These are phyloP conservation scores for Neosalanx taihuensis DNA, from an alignment of 2,797 vertebrate species.

Conservation along the genomic window DNA sequence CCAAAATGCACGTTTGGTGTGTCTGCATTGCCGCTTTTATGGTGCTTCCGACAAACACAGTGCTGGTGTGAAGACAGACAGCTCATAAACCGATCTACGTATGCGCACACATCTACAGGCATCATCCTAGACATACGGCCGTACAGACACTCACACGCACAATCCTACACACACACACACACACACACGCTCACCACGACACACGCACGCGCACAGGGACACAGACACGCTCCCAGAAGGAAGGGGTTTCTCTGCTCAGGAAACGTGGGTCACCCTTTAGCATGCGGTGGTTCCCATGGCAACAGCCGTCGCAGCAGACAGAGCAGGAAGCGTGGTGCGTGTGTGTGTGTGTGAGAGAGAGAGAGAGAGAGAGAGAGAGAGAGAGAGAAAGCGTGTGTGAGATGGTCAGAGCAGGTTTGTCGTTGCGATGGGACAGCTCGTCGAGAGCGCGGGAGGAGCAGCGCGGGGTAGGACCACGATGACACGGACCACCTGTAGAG, in stretches of 20 bases:
- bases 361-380: background rate
- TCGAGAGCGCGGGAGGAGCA: conserved; percentile 51
- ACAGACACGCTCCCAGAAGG: conserved; percentile 31
- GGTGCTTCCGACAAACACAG: too few species aligned
- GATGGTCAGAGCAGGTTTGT: conserved; percentile 56
- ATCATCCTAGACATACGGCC: background rate
- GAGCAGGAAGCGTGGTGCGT: conserved; percentile 64
- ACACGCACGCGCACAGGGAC: background rate
- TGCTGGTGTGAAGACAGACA: too few species aligned
- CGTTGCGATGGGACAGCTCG: conserved; percentile 62
- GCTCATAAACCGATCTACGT: background rate
- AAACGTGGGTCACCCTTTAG: conserved; percentile 69
- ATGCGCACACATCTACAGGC: background rate
- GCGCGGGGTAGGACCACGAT: conserved; percentile 45
- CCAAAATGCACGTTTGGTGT: too few species aligned
- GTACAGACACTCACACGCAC: background rate
- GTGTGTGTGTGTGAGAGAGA: conserved; percentile 19
- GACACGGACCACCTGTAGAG: conserved; percentile 64
- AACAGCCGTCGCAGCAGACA: conserved; percentile 75
- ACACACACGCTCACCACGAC: too few species aligned
- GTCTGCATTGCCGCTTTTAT: too few species aligned
- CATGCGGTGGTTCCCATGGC: conserved; percentile 78
- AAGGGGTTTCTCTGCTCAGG: conserved; percentile 50
- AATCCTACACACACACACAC: background rate
- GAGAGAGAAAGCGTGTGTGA: conserved; percentile 24